These are phyloP conservation scores for Rhyacophila evoluta DNA, from an alignment of 2,888 invertebrate species.

Conservation along the genomic window DNA sequence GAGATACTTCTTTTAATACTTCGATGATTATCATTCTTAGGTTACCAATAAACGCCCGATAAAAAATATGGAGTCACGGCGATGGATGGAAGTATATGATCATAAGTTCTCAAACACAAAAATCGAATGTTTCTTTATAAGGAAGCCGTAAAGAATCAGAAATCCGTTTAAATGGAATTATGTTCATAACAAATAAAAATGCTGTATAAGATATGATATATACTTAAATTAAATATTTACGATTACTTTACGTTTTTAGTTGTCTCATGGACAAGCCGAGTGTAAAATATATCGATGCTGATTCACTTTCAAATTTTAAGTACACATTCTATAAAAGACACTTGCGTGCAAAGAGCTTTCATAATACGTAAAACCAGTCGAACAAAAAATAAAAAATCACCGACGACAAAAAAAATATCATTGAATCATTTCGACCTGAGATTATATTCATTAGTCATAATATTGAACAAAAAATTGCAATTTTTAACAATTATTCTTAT, in stretches of 20 bases:
- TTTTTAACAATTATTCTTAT: background rate
- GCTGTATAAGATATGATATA: no score
- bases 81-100: no score
- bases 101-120: no score
- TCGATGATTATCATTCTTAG: no score
- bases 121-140: no score
- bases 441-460: background rate
- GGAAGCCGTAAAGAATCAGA: no score
- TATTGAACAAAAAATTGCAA: background rate
- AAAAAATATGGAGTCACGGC: no score
- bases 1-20: no score
- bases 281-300: background rate
- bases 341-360: conserved; percentile 17
- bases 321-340: conserved; percentile 3
- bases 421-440: background rate
- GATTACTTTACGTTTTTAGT: background rate
- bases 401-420: background rate
- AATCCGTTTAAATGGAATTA: no score
- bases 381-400: background rate
- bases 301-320: conserved; percentile 14
- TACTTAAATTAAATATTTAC: no score
- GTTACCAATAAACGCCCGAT: no score
- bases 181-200: no score
- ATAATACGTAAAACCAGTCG: background rate
- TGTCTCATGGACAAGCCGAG: background rate